Percentiles rank a stretch among this genome's conserved stretches.
phyloP scores from a whole-genome alignment of 2,888 invertebrate genomes.

The Apamea sordens region DNA sequence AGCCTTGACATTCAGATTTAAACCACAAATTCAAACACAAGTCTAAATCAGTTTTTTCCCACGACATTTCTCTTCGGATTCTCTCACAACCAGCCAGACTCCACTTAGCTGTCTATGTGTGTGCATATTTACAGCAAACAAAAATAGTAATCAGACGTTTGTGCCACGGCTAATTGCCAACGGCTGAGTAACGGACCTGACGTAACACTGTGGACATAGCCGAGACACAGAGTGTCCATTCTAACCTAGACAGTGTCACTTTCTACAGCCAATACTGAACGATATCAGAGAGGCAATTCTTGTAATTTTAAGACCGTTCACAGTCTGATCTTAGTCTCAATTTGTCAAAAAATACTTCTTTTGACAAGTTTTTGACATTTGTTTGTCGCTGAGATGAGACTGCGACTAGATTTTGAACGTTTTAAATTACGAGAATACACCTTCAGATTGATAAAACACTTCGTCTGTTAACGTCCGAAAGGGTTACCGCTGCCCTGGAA shows the following conservation, averaged over 20 bases:
- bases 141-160: conserved; percentile 76
- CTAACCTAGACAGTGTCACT: conserved; percentile 45
- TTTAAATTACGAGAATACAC: too few relatives aligned
- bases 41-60: conserved; percentile 27
- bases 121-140: conserved; percentile 72
- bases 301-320: too few relatives aligned
- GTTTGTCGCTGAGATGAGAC: too few relatives aligned
- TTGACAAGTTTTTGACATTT: too few relatives aligned
- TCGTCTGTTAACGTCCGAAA: too few relatives aligned
- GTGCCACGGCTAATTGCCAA: conserved; percentile 81
- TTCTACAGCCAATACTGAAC: conserved; percentile 14
- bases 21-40: conserved; percentile 18
- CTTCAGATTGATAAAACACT: too few relatives aligned
- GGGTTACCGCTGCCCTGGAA: too few relatives aligned
- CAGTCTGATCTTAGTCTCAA: too few relatives aligned
- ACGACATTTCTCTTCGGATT: conserved; percentile 33
- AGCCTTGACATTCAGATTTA: not conserved
- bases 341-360: too few relatives aligned
- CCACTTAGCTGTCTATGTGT: conserved; percentile 46
- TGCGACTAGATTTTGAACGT: too few relatives aligned
- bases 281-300: too few relatives aligned
- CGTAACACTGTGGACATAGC: conserved; percentile 57
- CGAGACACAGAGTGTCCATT: conserved; percentile 34
- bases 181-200: conserved; percentile 65
- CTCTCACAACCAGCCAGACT: conserved; percentile 47